Evolutionary conservation across 2,113 vertebrate species (phyloP).

Genomic region (Gymnarchus niloticus): DNA sequence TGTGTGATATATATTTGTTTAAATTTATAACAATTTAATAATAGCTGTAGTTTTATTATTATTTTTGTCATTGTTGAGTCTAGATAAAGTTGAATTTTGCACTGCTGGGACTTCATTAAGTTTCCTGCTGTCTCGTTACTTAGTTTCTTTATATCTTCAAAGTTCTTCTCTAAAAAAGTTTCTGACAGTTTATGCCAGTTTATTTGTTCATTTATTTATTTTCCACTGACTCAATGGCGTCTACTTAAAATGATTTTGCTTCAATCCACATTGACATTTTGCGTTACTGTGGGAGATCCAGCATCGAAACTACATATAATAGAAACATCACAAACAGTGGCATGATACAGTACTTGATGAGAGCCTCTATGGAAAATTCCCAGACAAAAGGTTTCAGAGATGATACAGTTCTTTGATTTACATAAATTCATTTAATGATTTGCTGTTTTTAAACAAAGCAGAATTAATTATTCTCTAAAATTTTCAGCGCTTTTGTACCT

Average conservation of each 20-base stretch:
- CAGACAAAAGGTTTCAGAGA: not conserved
- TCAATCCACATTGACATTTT: not conserved
- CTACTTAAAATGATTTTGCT: not conserved
- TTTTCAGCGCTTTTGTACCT: not conserved
- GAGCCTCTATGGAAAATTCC: not conserved
- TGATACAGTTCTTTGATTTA: not conserved
- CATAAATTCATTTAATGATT: not conserved
- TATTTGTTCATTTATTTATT: not conserved
- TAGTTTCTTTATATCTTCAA: not conserved
- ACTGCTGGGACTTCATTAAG: too few relatives aligned
- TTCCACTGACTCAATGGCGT: not conserved
- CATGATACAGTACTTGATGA: not conserved
- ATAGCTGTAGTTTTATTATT: not conserved
- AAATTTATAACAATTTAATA: too few relatives aligned
- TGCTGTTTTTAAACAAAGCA: not conserved
- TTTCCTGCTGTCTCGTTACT: not conserved
- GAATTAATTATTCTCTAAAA: not conserved
- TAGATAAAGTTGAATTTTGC: too few relatives aligned
- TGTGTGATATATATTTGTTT: too few relatives aligned
- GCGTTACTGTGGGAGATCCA: not conserved
- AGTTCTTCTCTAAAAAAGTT: not conserved
- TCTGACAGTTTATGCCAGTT: not conserved
- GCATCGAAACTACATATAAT: not conserved
- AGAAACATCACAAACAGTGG: not conserved
- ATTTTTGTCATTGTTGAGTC: not conserved